Base-by-base conservation (phyloP, 1,140 invertebrate species). In the Papilio helenus region DNA sequence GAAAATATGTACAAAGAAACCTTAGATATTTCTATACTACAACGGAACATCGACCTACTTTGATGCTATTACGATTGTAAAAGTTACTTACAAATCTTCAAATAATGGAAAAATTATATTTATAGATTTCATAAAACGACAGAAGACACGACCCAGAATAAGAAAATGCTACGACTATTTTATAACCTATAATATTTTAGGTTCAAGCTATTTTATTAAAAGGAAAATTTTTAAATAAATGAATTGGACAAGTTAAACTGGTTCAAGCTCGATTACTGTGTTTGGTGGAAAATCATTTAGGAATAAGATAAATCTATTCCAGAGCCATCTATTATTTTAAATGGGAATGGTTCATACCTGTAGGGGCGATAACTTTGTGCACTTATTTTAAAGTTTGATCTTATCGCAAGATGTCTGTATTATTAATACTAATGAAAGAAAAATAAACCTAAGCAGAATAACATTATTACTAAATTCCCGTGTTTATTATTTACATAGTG, bases 1-100 rank as follows among this genome's bases (percentile, higher is more conserved):
- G 72, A 49, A 44, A 74, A 49, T 74, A 49, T n/a, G 14, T 74
- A 74, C 39, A 74, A 74, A 26, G 23, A 44, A 74, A 51, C 26
- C 12, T 14, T 51, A 23, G 39, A 23, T 74, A 74, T 74, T 73
- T 73, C 72, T 49, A 73, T 2, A 29, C 20, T 26, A 61, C 9
- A 61, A 0, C 23, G 14, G 61, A 46, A 26, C 44, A 49, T 44
- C 18, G 26, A 29, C 61, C 26, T 68, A 29, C 26, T 68, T 68
- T 68, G 20, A 68, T n/a, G 23, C 23, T 26, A 3, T 68, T 68
- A 16, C 4, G 1, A 29, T 68, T 7, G 61, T 34, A 65, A 65
- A 23, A 65, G 9, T n/a, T 65, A 16, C 3, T 29, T 12, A 14
- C 29, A 65, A 65, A 61, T 3, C 23, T 23, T 39, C 0, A 5